Percentiles rank a stretch among this genome's conserved stretches.
phyloP scores from a whole-genome alignment of 1,140 invertebrate species.

The Cataglyphis hispanica region DNA sequence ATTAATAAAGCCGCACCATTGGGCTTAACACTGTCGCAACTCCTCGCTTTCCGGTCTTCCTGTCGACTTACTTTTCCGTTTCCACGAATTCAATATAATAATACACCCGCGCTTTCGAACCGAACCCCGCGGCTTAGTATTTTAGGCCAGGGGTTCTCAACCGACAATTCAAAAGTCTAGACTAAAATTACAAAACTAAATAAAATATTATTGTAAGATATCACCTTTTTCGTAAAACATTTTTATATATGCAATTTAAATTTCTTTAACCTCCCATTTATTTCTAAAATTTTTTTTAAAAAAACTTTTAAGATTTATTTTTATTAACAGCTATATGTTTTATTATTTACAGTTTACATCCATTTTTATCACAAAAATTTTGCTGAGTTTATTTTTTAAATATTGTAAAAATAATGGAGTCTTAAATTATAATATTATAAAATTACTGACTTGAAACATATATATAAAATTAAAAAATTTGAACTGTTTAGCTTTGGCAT shows the following conservation, averaged over 20 bases:
- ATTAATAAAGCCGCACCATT: slow-evolving; percentile 76
- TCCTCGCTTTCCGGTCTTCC: slow-evolving; percentile 70
- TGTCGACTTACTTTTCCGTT: slow-evolving; percentile 75
- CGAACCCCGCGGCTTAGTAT: slow-evolving; percentile 66
- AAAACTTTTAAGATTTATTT: background rate
- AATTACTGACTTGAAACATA: background rate
- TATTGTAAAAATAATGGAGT: too few species aligned
- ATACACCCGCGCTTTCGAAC: slow-evolving; percentile 48
- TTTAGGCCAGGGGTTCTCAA: slow-evolving; percentile 70
- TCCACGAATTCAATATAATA: slow-evolving; percentile 83
- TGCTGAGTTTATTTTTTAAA: background rate
- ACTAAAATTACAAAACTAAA: background rate
- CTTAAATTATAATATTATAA: background rate
- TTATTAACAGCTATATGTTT: background rate
- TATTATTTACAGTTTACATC: background rate
- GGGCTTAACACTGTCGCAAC: slow-evolving; percentile 60
- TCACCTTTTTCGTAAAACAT: background rate
- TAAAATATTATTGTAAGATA: background rate
- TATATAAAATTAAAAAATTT: background rate
- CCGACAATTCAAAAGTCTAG: background rate
- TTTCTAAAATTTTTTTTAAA: slow-evolving; percentile 6
- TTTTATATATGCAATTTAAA: background rate
- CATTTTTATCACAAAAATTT: background rate
- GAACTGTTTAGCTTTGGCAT: background rate
- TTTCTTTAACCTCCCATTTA: background rate